phyloP scores from a whole-genome alignment of 2,113 vertebrate species.

The Ammodytes marinus region DNA sequence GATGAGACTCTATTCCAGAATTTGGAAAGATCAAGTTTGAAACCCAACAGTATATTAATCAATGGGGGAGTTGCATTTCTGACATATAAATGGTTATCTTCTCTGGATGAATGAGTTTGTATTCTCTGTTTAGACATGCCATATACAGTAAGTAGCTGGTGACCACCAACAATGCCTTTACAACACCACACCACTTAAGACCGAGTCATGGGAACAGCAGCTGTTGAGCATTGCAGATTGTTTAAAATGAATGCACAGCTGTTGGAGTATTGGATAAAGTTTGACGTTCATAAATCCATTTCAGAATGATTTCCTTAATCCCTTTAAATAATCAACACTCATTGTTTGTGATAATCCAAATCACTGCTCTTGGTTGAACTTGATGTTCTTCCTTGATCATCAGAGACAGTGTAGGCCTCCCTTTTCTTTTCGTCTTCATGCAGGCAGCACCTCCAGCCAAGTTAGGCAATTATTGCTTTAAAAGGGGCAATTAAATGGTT shows the following conservation, averaged over 20 bases:
- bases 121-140: not conserved
- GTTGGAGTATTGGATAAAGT: conserved; percentile 12
- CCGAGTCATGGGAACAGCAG: conserved; percentile 9
- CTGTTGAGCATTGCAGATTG: conserved; percentile 5
- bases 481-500: conserved; percentile 76
- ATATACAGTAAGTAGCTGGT: conserved; percentile 44
- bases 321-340: conserved; percentile 10
- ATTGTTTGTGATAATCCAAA: conserved; percentile 46
- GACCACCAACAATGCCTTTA: conserved; percentile 31
- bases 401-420: conserved; percentile 24
- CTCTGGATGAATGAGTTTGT: conserved; percentile 13
- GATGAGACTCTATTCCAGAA: not conserved
- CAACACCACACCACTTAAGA: conserved; percentile 28
- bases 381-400: conserved; percentile 33
- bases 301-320: conserved; percentile 20
- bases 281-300: not conserved
- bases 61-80: not conserved
- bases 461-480: conserved; percentile 73
- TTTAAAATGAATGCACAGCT: conserved; percentile 16
- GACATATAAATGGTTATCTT: not conserved
- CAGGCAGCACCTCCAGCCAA: conserved; percentile 62
- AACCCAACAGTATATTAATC: not conserved
- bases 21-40: not conserved
- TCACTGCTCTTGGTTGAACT: conserved; percentile 23
- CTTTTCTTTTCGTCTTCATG: conserved; percentile 52